Base-by-base conservation (phyloP, 92 coral and sea anemone genomes). In the Palythoa heliodiscus region DNA sequence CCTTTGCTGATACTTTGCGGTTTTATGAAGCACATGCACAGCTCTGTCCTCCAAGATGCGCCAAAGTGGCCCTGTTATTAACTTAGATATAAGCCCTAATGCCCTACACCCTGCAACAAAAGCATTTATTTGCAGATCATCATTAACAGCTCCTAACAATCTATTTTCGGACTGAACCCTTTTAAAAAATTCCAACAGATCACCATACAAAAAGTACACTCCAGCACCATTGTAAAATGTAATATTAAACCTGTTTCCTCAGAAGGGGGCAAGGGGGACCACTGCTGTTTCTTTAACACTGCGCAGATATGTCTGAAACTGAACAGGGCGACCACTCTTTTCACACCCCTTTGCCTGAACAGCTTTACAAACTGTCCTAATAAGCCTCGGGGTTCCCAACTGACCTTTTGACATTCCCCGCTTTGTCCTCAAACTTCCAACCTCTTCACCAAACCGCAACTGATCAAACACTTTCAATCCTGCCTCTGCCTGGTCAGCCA, bases 341-440 rank as follows among this genome's bases (percentile, higher is more conserved):
- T 83, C 87, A 29, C 35, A 29, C 35, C 35, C 87, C 66, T 38
- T 67, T 23, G 80, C 60, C 24, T 74, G 66, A 38, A 75, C 70
- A 16, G 88, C 82, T 75, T 85, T 72, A 57, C 88, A 85, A 38
- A 80, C 88, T 85, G 88, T 85, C 57, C 83, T 75, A 22, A 80
- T 75, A 64, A 85, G 58, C 83, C 88, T 75, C 13, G 70, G 76
- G 54, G 83, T 63, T 60, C 83, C 83, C 29, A 83, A 75, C 83
- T 85, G 76, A n/a, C 76, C 76, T 5, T 85, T 85, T 48, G 83
- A 85, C 63, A 67, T 72, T 40, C 52, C 82, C 76, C 53, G 52
- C 53, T 71, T 71, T 9, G 53, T 71, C 76, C 14, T 71, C 24
- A 71, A 52, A 54, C 77, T 75, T 70, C 82, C 40, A 85, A 75